Conservation (phyloP, 2,113 vertebrate genomes). For the Tinamus guttatus region DNA sequence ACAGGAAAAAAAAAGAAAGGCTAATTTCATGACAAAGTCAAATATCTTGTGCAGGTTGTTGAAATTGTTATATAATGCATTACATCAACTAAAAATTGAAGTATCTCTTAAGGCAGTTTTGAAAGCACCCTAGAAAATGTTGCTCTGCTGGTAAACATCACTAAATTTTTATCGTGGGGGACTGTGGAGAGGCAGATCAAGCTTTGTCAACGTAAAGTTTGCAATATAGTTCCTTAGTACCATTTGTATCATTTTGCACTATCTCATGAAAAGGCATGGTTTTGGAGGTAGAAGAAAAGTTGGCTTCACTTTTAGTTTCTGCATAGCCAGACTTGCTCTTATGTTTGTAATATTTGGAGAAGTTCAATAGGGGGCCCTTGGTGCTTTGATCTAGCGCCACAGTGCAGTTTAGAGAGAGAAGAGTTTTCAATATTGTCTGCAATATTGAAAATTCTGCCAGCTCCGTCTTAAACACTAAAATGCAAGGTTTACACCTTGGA, state of each 20-base stretch:
- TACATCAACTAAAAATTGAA: not conserved
- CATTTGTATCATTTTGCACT: not conserved
- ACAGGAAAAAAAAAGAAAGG: not conserved
- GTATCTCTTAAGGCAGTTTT: not conserved
- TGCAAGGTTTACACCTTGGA: conserved; percentile 74
- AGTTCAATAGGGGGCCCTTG: conserved; percentile 95
- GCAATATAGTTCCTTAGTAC: not conserved
- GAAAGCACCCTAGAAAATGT: not conserved
- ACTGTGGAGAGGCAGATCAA: not conserved
- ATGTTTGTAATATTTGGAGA: conserved; percentile 90
- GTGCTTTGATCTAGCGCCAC: conserved; percentile 93
- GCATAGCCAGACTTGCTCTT: conserved; percentile 71
- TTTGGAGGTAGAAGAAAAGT: not conserved
- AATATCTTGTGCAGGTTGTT: not conserved
- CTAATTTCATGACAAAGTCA: not conserved
- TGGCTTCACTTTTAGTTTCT: conserved; percentile 67
- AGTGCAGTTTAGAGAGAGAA: conserved; percentile 80
- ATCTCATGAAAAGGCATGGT: not conserved
- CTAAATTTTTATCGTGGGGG: not conserved
- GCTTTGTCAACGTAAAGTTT: not conserved
- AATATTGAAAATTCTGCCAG: conserved; percentile 68
- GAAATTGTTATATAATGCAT: not conserved
- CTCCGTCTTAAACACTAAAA: conserved; percentile 68
- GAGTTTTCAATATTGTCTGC: conserved; percentile 77
- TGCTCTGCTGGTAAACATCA: not conserved